Evolutionary conservation across 2,797 vertebrate genomes (phyloP), one percentile per base, ranked within the genome.

Genomic region (Graptemys geographica): DNA sequence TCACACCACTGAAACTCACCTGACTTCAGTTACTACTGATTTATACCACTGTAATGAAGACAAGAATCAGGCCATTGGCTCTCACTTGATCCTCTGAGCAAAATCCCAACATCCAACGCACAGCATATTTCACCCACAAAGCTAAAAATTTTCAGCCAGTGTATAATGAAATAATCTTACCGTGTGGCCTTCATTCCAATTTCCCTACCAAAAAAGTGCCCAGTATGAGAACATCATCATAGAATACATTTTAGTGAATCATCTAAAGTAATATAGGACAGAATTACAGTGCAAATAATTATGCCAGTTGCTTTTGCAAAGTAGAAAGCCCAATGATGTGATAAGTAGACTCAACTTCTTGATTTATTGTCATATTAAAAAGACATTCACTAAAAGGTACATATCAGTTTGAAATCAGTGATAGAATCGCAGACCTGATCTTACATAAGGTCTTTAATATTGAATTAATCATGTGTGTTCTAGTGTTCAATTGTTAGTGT

Each of bases 121-220:
- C 28, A 59, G 53, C 31, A 57, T 8, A 57, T 1, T 1, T 53
- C 31, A 1, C 1, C 3, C 1, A 74, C 1, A 25, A 6, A 21
- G 44, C 2, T 82, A 88, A 84, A 86, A 84, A 11, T 41, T 86
- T 3, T 92, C 53, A 3, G 8, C 8, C 5, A 79, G 10, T 27
- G 3, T 9, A 55, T 2, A 80, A n/a, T 16, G 4, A 78, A 74
- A 74, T 44, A 41, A 72, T 74, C 37, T 44, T 74, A n/a, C n/a
- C n/a, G 33, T 51, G 53, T 13, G 41, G 7, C 33, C 86, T 52
- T 6, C 59, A 57, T 90, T 90, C 49, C 21, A 84, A 31, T 83
- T 37, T 1, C 10, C 0, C 27, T 27, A 51, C 16, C 55, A 55
- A 55, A 55, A 25, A 37, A 59, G 56, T 33, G 3, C 21, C 16